Percentiles rank a stretch among this genome's conserved stretches.
Conservation (phyloP, 2,888 invertebrate species). For the Ormyrus nitidulus region DNA sequence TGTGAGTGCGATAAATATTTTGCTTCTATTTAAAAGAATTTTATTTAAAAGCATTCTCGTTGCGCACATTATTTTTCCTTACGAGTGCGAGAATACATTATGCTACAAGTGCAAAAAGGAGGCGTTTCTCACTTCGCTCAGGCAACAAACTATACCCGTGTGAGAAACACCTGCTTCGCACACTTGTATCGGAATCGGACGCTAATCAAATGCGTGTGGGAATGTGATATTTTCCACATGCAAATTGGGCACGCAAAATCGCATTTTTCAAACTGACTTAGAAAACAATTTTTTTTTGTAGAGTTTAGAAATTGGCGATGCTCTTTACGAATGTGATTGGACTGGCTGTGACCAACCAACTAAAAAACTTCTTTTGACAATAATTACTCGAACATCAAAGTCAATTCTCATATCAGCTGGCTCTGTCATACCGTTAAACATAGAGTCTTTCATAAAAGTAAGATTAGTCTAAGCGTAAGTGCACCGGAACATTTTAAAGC, state of each 20-base stretch:
- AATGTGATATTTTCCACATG: no score
- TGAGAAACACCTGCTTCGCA: no score
- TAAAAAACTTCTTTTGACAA: slow-evolving; percentile 33
- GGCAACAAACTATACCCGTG: no score
- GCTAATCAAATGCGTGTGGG: no score
- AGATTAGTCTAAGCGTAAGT: neutral
- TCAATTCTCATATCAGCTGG: slow-evolving; percentile 19
- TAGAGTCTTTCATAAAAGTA: slow-evolving; percentile 38
- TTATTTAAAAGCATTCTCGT: no score
- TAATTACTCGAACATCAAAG: slow-evolving; percentile 30
- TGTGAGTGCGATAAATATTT: slow-evolving; percentile 16
- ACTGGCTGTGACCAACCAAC: slow-evolving; percentile 3
- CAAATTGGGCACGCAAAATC: neutral
- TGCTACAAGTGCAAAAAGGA: no score
- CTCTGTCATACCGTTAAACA: slow-evolving; percentile 23
- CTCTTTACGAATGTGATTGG: slow-evolving; percentile 37
- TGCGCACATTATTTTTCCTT: no score
- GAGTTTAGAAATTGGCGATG: slow-evolving; percentile 28
- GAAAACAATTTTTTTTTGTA: slow-evolving; percentile 13
- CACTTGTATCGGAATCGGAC: no score
- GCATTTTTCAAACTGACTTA: neutral
- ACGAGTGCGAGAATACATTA: no score
- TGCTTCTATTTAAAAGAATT: no score
- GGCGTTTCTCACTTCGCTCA: no score
- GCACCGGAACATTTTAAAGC: no score